A percentile compares a stretch with the other conserved stretches of the same genome.
phyloP scores from a whole-genome alignment of 2,888 invertebrate genomes.

The Carabus problematicus region DNA sequence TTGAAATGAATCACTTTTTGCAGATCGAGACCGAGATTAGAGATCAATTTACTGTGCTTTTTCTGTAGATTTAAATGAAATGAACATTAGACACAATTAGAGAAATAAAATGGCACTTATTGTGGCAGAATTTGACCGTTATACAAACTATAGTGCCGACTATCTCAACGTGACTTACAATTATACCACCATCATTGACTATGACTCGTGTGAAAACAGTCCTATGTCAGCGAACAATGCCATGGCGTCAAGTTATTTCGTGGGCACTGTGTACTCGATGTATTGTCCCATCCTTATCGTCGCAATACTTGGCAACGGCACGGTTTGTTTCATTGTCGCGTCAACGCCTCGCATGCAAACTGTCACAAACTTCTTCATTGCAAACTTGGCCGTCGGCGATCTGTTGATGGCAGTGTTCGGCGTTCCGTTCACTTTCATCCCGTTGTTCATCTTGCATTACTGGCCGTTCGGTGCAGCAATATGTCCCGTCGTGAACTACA shows the following conservation, averaged over 20 bases:
- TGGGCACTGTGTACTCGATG: slow-evolving; percentile 71
- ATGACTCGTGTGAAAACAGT: not conserved
- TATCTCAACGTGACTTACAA: slow-evolving; percentile 4
- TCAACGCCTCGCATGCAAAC: slow-evolving; percentile 87
- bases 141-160: not conserved
- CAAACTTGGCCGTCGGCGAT: slow-evolving; percentile 88
- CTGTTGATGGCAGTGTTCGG: slow-evolving; percentile 90
- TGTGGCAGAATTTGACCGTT: too few species aligned
- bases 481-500: slow-evolving; percentile 84
- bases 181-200: not conserved
- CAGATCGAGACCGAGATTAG: too few species aligned
- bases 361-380: slow-evolving; percentile 91
- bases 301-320: slow-evolving; percentile 75
- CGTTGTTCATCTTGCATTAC: slow-evolving; percentile 78
- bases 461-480: slow-evolving; percentile 88
- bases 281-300: slow-evolving; percentile 76
- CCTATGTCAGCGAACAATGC: not conserved
- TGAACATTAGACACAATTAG: too few species aligned
- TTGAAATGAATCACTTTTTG: too few species aligned
- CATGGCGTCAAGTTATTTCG: slow-evolving; percentile 62
- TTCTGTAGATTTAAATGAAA: too few species aligned
- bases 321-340: slow-evolving; percentile 87
- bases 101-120: too few species aligned
- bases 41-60: too few species aligned
- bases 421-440: slow-evolving; percentile 88